Percentiles rank a stretch among this genome's conserved stretches.
Evolutionary conservation across 2,797 vertebrate species (phyloP).

Genomic region (Molossus molossus): DNA sequence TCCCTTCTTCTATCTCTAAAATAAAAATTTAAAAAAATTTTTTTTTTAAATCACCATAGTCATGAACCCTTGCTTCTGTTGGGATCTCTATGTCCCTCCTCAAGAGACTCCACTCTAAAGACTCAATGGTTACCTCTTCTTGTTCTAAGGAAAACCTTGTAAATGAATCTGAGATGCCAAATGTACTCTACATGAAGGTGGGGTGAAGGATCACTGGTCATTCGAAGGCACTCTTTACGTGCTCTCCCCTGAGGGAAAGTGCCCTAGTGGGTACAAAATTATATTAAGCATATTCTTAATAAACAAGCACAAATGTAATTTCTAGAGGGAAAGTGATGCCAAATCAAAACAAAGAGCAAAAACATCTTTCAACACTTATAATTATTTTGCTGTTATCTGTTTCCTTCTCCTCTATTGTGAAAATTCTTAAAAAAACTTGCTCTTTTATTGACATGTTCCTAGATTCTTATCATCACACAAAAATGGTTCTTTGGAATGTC

Average conservation of each 20-base stretch:
- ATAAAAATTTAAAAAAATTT: too few relatives aligned
- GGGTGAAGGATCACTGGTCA: background rate
- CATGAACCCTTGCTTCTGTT: background rate
- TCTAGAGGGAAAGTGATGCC: background rate
- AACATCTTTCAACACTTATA: background rate
- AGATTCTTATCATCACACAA: background rate
- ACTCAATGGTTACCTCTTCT: background rate
- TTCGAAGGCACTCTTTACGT: background rate
- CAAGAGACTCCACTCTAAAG: background rate
- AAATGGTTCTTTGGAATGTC: constrained; percentile 9
- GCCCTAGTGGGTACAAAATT: background rate
- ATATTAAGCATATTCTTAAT: background rate
- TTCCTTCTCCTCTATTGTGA: background rate
- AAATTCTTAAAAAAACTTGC: background rate
- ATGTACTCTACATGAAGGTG: background rate
- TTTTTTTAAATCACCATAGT: background rate
- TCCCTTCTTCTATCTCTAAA: too few relatives aligned
- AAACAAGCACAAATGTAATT: background rate
- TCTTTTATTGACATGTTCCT: background rate
- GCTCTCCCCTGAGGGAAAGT: background rate
- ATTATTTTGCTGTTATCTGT: background rate
- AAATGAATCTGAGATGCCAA: background rate
- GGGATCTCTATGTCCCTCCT: background rate
- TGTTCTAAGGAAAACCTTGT: background rate
- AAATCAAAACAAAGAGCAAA: background rate